Evolutionary conservation across 2,797 vertebrate species (phyloP).

Genomic region (Acipenser oxyrinchus): DNA sequence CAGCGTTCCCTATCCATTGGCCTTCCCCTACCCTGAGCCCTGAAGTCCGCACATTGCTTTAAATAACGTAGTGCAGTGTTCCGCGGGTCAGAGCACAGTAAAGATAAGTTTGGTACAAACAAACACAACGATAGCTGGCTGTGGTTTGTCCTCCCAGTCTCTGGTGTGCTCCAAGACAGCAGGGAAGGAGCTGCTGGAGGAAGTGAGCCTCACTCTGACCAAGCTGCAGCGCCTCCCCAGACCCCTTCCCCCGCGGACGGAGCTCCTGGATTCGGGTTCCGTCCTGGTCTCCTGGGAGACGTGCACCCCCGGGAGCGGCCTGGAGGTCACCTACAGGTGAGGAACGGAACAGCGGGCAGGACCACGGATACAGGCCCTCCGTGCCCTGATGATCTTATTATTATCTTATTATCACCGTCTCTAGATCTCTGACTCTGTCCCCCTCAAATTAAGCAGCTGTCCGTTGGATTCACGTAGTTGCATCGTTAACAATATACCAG

Average conservation of each 20-base stretch:
- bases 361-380: too few relatives aligned
- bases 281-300: slow-evolving; percentile 32
- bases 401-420: too few relatives aligned
- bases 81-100: not conserved
- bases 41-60: too few relatives aligned
- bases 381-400: too few relatives aligned
- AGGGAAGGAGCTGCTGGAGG: slow-evolving; percentile 39
- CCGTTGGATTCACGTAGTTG: too few relatives aligned
- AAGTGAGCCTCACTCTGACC: slow-evolving; percentile 33
- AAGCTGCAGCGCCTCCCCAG: slow-evolving; percentile 36
- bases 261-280: slow-evolving; percentile 21
- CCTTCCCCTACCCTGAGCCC: too few relatives aligned
- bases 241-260: slow-evolving; percentile 24
- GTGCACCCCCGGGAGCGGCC: slow-evolving; percentile 28
- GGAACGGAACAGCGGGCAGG: not conserved
- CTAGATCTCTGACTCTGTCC: too few relatives aligned
- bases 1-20: too few relatives aligned
- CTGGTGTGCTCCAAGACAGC: slow-evolving; percentile 24
- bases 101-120: not conserved
- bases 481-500: too few relatives aligned
- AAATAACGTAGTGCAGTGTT: too few relatives aligned
- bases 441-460: too few relatives aligned
- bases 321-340: slow-evolving; percentile 42
- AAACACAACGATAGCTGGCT: not conserved
- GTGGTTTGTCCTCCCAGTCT: slow-evolving; percentile 18